Percentiles rank a stretch among this genome's conserved stretches.
These are phyloP conservation scores for Ctenosaura bakeri DNA, from an alignment of 2,797 vertebrate species.

Conservation along the genomic window DNA sequence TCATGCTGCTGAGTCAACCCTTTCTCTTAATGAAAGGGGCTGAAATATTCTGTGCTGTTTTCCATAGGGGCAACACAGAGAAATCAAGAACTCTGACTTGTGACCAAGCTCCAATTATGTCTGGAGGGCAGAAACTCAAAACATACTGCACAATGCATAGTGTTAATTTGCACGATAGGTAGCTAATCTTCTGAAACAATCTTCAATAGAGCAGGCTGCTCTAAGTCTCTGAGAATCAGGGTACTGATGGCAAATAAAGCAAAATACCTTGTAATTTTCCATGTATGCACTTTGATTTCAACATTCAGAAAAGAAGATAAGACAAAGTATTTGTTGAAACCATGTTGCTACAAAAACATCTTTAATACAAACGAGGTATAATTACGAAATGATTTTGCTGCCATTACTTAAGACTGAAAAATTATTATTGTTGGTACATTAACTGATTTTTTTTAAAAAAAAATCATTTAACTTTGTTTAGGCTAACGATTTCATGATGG, in stretches of 20 bases:
- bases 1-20: neutral
- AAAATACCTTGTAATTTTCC: slow-evolving; percentile 21
- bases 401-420: slow-evolving; percentile 34
- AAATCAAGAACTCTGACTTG: neutral
- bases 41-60: neutral
- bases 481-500: slow-evolving; percentile 43
- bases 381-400: slow-evolving; percentile 44
- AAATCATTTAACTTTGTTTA: slow-evolving; percentile 52
- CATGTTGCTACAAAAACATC: slow-evolving; percentile 35
- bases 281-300: neutral
- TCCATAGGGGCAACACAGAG: neutral
- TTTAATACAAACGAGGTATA: slow-evolving; percentile 39
- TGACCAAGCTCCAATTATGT: neutral
- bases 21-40: neutral
- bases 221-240: neutral
- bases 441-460: neutral
- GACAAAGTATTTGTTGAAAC: slow-evolving; percentile 33
- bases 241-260: accelerated
- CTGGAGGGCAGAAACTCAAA: neutral
- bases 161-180: neutral
- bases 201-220: neutral
- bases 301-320: neutral
- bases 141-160: neutral
- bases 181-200: neutral
- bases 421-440: slow-evolving; percentile 33